Evolutionary conservation across 2,888 invertebrate species (phyloP).

Genomic region (Dexiosoma caninum): DNA sequence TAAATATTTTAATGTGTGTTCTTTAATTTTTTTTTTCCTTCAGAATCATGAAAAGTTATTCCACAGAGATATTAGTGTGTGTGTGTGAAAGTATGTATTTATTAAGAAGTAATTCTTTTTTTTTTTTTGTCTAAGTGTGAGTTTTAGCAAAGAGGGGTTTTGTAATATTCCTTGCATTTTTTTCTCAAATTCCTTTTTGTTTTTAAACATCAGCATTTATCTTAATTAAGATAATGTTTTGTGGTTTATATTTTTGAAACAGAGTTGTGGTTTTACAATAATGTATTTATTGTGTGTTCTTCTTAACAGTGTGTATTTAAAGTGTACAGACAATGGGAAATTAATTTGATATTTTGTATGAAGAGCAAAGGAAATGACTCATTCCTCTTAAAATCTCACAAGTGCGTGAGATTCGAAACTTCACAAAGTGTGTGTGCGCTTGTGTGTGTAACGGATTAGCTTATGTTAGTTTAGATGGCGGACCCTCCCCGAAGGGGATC

Average conservation of each 20-base stretch:
- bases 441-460: too few relatives aligned
- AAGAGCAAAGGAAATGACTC: too few relatives aligned
- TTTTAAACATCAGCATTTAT: conserved; percentile 49
- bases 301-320: background rate
- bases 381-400: too few relatives aligned
- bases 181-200: conserved; percentile 34
- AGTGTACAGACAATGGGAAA: background rate
- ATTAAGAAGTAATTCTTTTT: conserved; percentile 25
- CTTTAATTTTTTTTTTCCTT: background rate
- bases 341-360: too few relatives aligned
- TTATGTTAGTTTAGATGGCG: too few relatives aligned
- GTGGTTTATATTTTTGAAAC: conserved; percentile 53
- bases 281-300: background rate
- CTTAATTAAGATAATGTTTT: conserved; percentile 63
- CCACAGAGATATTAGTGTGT: background rate
- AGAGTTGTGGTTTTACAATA: conserved; percentile 52
- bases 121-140: background rate
- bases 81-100: conserved; percentile 6
- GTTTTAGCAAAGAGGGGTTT: background rate
- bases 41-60: background rate
- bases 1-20: background rate
- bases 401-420: too few relatives aligned
- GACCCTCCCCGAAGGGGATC: too few relatives aligned
- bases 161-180: conserved; percentile 27
- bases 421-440: too few relatives aligned